Conservation (phyloP, 2,113 vertebrate species). For the Rhegmatorhina hoffmannsi region DNA sequence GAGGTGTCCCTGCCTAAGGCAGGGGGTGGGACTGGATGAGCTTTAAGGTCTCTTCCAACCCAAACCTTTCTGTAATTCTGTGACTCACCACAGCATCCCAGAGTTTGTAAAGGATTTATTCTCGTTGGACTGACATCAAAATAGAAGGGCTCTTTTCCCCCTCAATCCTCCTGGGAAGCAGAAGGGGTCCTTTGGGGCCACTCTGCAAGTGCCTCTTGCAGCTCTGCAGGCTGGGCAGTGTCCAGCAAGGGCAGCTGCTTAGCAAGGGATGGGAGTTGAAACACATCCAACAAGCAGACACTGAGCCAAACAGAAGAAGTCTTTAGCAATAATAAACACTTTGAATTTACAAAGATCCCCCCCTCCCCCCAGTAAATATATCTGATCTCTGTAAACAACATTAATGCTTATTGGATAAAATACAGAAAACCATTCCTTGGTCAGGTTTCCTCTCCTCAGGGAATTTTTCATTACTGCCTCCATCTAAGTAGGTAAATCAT, state of each 20-base stretch:
- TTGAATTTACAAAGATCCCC: conserved; percentile 14
- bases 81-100: not conserved
- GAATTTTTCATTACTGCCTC: not conserved
- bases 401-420: not conserved
- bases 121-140: not conserved
- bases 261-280: not conserved
- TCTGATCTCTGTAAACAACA: not conserved
- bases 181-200: not conserved
- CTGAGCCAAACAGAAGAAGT: not conserved
- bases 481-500: not conserved
- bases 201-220: not conserved
- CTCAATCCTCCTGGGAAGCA: not conserved
- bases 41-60: not conserved
- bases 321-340: conserved; percentile 5
- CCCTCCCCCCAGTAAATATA: conserved; percentile 6
- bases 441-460: not conserved
- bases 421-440: not conserved
- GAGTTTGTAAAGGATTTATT: not conserved
- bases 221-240: not conserved
- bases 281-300: not conserved
- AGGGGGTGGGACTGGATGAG: not conserved
- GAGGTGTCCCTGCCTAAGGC: not conserved
- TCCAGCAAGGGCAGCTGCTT: conserved; percentile 36
- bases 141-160: not conserved
- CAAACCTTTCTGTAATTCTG: not conserved